A percentile compares a stretch with the other conserved stretches of the same genome.
phyloP scores from a whole-genome alignment of 2,113 vertebrate species.

The Ascaphus truei region DNA sequence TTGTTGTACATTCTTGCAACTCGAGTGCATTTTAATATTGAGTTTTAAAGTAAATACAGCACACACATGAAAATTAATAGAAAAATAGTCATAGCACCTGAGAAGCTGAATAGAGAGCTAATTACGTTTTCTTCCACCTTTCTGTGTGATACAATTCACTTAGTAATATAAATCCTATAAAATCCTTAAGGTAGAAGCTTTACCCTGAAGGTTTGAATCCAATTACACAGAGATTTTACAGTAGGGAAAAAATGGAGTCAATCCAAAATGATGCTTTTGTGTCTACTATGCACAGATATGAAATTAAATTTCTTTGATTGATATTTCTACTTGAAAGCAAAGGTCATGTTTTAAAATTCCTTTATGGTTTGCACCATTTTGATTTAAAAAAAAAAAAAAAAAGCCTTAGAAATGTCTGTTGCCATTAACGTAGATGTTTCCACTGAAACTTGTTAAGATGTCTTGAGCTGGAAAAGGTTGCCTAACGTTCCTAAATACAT shows the following conservation, averaged over 20 bases:
- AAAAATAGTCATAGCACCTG: neutral
- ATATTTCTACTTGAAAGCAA: constrained; percentile 20
- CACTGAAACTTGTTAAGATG: constrained; percentile 1
- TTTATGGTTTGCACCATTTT: constrained; percentile 12
- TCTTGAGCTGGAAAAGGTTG: constrained; percentile 15
- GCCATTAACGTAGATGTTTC: neutral
- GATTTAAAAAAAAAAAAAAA: constrained; percentile 8
- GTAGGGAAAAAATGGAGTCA: neutral
- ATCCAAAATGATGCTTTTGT: neutral
- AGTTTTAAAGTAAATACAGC: neutral
- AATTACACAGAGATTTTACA: constrained; percentile 3
- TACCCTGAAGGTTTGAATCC: constrained; percentile 8
- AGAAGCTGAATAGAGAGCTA: neutral
- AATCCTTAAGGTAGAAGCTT: neutral
- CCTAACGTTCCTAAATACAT: neutral
- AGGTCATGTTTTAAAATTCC: constrained; percentile 20
- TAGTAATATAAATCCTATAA: neutral
- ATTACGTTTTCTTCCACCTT: neutral
- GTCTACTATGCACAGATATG: neutral
- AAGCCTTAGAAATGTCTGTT: neutral
- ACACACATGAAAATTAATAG: neutral
- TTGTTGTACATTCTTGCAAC: too few relatives aligned
- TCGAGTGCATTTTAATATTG: neutral
- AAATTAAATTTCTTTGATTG: constrained; percentile 11
- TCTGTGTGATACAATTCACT: neutral